Evolutionary conservation across 1,140 invertebrate species (phyloP), one percentile per base, ranked within the genome.

Genomic region (Saccostrea cuccullata): DNA sequence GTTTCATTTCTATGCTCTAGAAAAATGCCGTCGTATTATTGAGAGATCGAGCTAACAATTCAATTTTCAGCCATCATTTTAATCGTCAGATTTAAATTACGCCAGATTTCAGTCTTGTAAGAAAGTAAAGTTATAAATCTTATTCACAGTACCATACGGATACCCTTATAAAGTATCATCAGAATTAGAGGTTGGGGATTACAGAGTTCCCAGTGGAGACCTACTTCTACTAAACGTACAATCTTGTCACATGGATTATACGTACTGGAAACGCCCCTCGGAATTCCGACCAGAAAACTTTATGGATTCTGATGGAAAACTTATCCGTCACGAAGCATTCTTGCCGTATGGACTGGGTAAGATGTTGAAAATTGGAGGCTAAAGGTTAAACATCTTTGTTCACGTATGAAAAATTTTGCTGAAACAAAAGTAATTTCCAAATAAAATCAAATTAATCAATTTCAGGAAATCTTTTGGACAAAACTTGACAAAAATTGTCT

Each of bases 311-410:
- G 86, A 87, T 26, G 77, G 88, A 30, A 47, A 89, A n/a, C 55
- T 89, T 4, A 91, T 92, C 26, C 89, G 91, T 47, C 90, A 89
- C 9, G 95, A 83, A 23, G 90, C 92, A 20, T 86, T 83, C 73
- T 90, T 86, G 55, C 60, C 55, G 95, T 90, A 88, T 85, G 87
- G 87, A 56, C 55, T 85, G 8, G 87, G 87, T 88, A 84, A 67
- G 60, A 8, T 3, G 47, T 47, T 2, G 47, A 47, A 47, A 47
- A 47, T 47, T 47, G 47, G 47, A 47, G 47, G 9, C 47, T 47
- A 8, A 47, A 47, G 47, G 47, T 47, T 47, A 2, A 47, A 8
- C 5, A 47, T 47, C 47, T 47, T 47, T 6, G 5, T 47, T 47
- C 47, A 8, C 47, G 5, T 9, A 6, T 47, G 47, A 47, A 47